Percentiles rank a stretch among this genome's conserved stretches.
Conservation (phyloP, 2,113 vertebrate genomes). For the Ancistrus triradiatus region DNA sequence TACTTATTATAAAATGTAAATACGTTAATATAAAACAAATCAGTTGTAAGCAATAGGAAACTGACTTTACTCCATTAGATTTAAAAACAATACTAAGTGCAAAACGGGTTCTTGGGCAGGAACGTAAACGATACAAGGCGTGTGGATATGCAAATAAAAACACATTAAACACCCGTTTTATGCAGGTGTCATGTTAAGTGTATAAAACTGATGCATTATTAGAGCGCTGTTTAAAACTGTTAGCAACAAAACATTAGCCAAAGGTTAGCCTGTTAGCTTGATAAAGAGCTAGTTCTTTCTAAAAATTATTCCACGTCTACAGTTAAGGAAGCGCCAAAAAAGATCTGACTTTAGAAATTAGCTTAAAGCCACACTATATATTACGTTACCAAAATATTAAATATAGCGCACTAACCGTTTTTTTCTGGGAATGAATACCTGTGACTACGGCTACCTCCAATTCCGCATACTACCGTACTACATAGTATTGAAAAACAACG, state of each 20-base stretch:
- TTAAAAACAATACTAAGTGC: no score
- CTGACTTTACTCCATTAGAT: no score
- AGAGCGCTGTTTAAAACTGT: neutral
- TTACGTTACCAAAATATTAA: neutral
- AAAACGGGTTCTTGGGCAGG: no score
- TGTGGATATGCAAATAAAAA: no score
- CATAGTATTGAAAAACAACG: neutral
- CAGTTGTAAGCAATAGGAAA: no score
- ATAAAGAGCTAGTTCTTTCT: neutral
- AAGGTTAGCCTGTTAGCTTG: neutral
- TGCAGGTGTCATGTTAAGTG: no score
- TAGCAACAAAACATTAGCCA: neutral
- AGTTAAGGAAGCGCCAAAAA: neutral
- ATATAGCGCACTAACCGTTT: conserved; percentile 7
- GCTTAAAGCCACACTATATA: neutral
- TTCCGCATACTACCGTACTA: conserved; percentile 23
- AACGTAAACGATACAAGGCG: no score
- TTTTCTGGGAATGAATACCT: neutral
- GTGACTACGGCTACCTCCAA: neutral
- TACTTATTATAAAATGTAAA: no score
- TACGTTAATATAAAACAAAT: no score
- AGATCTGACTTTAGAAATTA: neutral
- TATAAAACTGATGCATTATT: neutral
- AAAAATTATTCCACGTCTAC: neutral
- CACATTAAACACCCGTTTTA: no score